phyloP scores from a whole-genome alignment of 2,888 invertebrate genomes.

The Galerucella pusilla region DNA sequence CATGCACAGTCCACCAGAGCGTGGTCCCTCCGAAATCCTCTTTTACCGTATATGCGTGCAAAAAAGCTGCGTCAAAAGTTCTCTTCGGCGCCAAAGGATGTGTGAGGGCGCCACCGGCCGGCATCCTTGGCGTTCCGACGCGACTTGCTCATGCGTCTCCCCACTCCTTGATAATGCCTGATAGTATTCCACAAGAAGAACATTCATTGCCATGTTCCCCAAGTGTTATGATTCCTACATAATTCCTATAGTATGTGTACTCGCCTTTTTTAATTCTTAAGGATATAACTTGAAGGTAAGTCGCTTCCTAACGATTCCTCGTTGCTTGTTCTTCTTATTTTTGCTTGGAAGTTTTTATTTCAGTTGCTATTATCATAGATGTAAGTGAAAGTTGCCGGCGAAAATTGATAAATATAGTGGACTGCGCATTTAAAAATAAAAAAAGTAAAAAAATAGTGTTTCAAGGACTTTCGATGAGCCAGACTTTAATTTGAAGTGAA shows the following conservation, averaged over 20 bases:
- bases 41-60: slow-evolving; percentile 50
- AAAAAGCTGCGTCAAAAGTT: slow-evolving; percentile 53
- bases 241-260: slow-evolving; percentile 64
- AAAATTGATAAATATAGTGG: slow-evolving; percentile 24
- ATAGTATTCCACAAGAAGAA: slow-evolving; percentile 66
- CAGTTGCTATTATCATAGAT: slow-evolving; percentile 34
- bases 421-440: slow-evolving; percentile 36
- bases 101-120: slow-evolving; percentile 63
- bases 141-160: slow-evolving; percentile 64
- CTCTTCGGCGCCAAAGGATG: slow-evolving; percentile 50
- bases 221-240: slow-evolving; percentile 67
- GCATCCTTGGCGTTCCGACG: slow-evolving; percentile 66
- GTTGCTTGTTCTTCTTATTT: slow-evolving; percentile 47
- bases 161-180: slow-evolving; percentile 66
- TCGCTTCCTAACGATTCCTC: not conserved
- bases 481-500: not conserved
- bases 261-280: slow-evolving; percentile 65
- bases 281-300: slow-evolving; percentile 62
- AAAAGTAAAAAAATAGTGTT: slow-evolving; percentile 33
- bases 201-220: slow-evolving; percentile 67
- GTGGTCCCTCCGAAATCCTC: slow-evolving; percentile 40
- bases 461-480: slow-evolving; percentile 6
- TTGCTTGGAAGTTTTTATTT: slow-evolving; percentile 46
- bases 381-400: slow-evolving; percentile 39
- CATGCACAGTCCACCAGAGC: slow-evolving; percentile 37